Evolutionary conservation across 1,140 invertebrate genomes (phyloP).

Genomic region (Drosophila eugracilis): DNA sequence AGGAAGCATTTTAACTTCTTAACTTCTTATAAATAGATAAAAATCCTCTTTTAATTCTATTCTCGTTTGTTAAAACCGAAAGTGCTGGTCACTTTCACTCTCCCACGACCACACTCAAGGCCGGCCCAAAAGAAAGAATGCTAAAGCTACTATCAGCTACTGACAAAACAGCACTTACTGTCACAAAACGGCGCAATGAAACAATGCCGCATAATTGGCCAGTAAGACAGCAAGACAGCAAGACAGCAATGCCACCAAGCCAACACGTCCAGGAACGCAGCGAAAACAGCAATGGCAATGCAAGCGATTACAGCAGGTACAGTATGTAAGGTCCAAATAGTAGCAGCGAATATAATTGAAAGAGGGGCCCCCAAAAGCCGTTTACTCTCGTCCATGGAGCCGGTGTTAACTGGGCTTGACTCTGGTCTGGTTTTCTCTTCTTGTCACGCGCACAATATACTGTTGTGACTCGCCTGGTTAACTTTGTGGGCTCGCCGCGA

Average conservation of each 20-base stretch:
- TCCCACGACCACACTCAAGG: conserved; percentile 54
- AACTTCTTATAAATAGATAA: not conserved
- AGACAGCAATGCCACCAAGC: conserved; percentile 20
- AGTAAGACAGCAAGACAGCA: too few species aligned
- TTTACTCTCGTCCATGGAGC: conserved; percentile 23
- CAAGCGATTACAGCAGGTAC: conserved; percentile 9
- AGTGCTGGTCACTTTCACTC: conserved; percentile 56
- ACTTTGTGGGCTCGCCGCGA: conserved; percentile 58
- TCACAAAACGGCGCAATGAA: conserved; percentile 21
- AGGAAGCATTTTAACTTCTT: not conserved
- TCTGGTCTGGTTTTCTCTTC: conserved; percentile 35
- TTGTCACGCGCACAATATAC: conserved; percentile 46
- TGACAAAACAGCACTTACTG: conserved; percentile 37
- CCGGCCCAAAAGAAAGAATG: conserved; percentile 56
- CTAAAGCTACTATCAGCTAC: conserved; percentile 29
- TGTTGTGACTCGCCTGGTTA: conserved; percentile 53
- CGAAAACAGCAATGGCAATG: conserved; percentile 16
- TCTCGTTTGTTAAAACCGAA: not conserved
- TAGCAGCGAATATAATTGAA: conserved; percentile 16
- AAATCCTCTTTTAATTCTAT: not conserved
- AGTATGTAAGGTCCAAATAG: conserved; percentile 13
- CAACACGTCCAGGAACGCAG: conserved; percentile 44
- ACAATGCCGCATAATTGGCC: conserved; percentile 60
- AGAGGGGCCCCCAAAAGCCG: conserved; percentile 20
- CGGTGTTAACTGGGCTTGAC: conserved; percentile 23